phyloP scores from a whole-genome alignment of 2,113 vertebrate species.

The Stomatorhinus ivindoensis region DNA sequence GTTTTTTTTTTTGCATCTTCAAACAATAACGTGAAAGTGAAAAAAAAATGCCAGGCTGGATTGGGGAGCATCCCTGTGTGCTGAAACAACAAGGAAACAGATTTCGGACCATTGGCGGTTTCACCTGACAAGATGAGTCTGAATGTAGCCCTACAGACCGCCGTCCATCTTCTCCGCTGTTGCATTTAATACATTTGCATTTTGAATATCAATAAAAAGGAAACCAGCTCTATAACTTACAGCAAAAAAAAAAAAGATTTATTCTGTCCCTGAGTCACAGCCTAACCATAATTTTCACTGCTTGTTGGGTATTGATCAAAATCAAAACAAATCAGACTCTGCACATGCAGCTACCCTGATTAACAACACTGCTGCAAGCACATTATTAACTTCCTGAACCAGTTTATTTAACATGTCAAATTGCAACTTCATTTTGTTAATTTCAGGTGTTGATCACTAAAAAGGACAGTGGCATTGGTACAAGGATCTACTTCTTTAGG shows the following conservation, averaged over 20 bases:
- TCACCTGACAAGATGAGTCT: neutral
- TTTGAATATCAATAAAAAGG: constrained; percentile 1
- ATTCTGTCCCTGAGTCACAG: neutral
- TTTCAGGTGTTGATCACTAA: neutral
- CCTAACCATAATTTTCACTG: neutral
- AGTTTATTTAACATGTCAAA: neutral
- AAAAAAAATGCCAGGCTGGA: neutral
- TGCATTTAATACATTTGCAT: neutral
- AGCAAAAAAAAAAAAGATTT: neutral
- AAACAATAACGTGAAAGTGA: constrained; percentile 13
- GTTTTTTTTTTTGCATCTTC: neutral
- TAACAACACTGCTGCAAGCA: neutral
- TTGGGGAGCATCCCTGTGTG: neutral
- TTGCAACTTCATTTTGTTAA: neutral
- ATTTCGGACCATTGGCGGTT: neutral
- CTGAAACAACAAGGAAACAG: neutral
- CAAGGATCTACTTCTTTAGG: neutral
- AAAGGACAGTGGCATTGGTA: neutral
- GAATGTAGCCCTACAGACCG: neutral
- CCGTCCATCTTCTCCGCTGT: constrained; percentile 6
- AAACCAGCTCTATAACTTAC: neutral
- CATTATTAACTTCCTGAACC: neutral
- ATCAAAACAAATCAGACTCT: neutral
- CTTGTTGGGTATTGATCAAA: neutral
- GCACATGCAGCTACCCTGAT: neutral